A percentile compares a stretch with the other conserved stretches of the same genome.
phyloP scores from a whole-genome alignment of 2,797 vertebrate species.

The Hippocampus kuda region DNA sequence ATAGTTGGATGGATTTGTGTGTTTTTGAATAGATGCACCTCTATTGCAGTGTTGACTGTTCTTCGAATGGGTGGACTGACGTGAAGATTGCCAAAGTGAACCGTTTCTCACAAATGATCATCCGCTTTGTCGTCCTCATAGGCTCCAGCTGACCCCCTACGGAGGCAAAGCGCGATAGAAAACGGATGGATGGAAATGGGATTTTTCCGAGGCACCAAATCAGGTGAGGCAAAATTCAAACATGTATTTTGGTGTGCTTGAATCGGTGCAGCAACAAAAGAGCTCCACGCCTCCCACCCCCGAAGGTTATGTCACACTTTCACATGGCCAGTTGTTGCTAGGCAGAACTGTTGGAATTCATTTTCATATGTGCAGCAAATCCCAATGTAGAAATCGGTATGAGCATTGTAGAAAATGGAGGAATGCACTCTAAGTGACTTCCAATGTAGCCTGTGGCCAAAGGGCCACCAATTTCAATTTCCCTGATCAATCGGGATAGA shows the following conservation, averaged over 20 bases:
- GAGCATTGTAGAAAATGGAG: too few relatives aligned
- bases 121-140: not conserved
- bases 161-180: not conserved
- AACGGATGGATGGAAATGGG: not conserved
- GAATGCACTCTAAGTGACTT: too few relatives aligned
- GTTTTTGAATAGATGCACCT: too few relatives aligned
- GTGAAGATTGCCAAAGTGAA: not conserved
- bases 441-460: too few relatives aligned
- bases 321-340: not conserved
- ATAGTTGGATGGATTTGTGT: not conserved
- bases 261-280: too few relatives aligned
- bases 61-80: not conserved
- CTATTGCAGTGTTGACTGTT: not conserved
- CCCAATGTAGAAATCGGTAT: not conserved
- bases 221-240: not conserved
- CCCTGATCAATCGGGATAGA: too few relatives aligned
- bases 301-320: not conserved
- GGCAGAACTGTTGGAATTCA: not conserved
- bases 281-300: not conserved
- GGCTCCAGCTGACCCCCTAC: not conserved
- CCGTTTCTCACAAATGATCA: not conserved
- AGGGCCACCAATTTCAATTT: too few relatives aligned
- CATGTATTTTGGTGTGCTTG: not conserved
- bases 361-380: not conserved
- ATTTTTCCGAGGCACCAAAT: not conserved